Conservation (phyloP, 92 coral and sea anemone genomes). For the Umimayanthus kanabou region DNA sequence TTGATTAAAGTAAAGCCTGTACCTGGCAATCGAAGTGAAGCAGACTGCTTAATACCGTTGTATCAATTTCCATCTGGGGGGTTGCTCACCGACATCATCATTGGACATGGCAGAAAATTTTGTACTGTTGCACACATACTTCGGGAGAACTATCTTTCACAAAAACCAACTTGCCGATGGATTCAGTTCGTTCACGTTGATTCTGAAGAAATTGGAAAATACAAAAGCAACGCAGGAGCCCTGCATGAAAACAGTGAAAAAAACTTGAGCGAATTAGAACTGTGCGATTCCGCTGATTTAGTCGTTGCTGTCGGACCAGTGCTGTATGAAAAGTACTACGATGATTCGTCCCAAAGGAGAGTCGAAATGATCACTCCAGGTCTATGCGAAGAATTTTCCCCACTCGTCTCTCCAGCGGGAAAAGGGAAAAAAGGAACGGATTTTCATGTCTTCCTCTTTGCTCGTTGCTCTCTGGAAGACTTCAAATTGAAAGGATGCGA, state of each 20-base stretch:
- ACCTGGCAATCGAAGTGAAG: background rate
- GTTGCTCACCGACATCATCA: constrained; percentile 5
- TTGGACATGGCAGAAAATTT: constrained; percentile 38
- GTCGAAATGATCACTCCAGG: constrained; percentile 41
- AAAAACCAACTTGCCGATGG: no score
- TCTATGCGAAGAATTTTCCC: constrained; percentile 9
- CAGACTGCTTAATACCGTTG: background rate
- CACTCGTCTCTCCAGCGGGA: background rate
- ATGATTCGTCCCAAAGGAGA: background rate
- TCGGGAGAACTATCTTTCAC: no score
- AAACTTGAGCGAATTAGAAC: no score
- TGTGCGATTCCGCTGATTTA: constrained; percentile 1
- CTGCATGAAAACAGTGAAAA: constrained; percentile 24
- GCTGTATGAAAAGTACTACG: constrained; percentile 22
- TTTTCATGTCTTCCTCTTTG: constrained; percentile 41
- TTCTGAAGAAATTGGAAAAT: constrained; percentile 44
- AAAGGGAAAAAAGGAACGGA: no score
- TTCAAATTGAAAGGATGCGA: constrained; percentile 38
- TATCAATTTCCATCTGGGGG: background rate
- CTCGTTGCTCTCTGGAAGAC: constrained; percentile 19
- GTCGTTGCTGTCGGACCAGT: constrained; percentile 42
- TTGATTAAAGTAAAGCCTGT: background rate
- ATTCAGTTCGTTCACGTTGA: constrained; percentile 44
- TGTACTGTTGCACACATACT: constrained; percentile 27
- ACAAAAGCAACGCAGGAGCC: constrained; percentile 10